Base-by-base conservation (phyloP, 2,888 invertebrate species). In the Cerceris ruficornis region DNA sequence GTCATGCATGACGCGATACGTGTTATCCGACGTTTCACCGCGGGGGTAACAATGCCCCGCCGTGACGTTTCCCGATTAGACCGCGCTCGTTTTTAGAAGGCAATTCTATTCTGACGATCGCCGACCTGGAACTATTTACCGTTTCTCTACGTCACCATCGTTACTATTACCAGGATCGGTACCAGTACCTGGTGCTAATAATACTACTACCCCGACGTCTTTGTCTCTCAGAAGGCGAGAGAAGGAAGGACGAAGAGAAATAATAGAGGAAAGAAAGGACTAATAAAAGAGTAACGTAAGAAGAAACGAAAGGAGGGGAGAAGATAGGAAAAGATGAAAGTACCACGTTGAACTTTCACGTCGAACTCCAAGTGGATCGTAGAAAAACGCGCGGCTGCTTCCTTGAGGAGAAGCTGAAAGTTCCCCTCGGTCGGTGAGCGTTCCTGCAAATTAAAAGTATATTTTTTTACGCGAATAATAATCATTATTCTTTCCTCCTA, bases 391-490 rank as follows among this genome's bases (percentile, higher is more conserved):
- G 71, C 58, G 50, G 43, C 54, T 15, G 13, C 50, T 57, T 67
- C 70, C 75, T 77, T 70, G 61, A 62, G 39, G 69, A 67, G 76
- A 41, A 15, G 49, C 46, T 41, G 66, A 60, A 77, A 74, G 64
- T 77, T 77, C 64, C 65, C 52, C 59, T 74, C 68, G 74, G 66
- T 74, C 67, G 67, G 65, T 70, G 69, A 52, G 74, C 62, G 66
- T 13, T 42, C 55, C 73, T 69, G 28, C 46, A 50, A 64, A 74
- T 74, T 52, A 52, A 58, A 52, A 43, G 17, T 42, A 58, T 43
- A 59, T 28, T 64, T 55, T 13, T 46, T 42, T 39, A 58, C 59
- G 28, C 42, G 15, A 64, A 54, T 55, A 43, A 39, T 62, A 67
- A 77, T 68, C 64, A 71, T 70, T 67, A 75, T 70, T n/a, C 52